Conservation (phyloP, 64 coral and sea anemone species). For the Pocillopora damicornis region DNA sequence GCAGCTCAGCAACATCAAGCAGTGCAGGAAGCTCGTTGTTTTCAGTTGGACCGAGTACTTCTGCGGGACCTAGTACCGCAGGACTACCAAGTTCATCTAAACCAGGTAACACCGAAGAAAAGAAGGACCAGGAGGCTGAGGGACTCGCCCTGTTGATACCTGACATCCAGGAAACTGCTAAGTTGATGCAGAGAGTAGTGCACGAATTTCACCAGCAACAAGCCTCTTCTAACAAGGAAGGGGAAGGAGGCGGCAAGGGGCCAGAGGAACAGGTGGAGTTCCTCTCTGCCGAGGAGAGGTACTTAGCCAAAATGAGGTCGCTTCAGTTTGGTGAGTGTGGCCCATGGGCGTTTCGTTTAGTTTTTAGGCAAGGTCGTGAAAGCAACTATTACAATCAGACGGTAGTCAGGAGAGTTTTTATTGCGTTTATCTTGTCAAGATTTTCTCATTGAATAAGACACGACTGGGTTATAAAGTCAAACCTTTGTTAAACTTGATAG, state of each 20-base stretch:
- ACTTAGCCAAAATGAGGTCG: slow-evolving; percentile 83
- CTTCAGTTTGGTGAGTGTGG: slow-evolving; percentile 87
- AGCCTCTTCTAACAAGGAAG: slow-evolving; percentile 6
- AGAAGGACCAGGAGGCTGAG: slow-evolving; percentile 66
- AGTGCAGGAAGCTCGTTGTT: background rate
- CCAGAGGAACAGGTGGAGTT: background rate
- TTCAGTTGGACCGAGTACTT: background rate
- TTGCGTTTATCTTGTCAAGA: too few relatives aligned
- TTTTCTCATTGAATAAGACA: too few relatives aligned
- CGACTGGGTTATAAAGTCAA: too few relatives aligned
- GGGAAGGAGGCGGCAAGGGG: slow-evolving; percentile 1
- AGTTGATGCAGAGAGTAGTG: slow-evolving; percentile 63
- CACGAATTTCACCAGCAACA: slow-evolving; percentile 57
- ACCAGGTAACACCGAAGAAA: slow-evolving; percentile 30
- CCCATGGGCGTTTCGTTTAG: background rate
- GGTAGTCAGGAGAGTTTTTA: too few relatives aligned
- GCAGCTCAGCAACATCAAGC: background rate
- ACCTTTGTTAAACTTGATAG: background rate
- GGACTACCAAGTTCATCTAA: background rate
- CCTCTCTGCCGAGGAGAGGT: slow-evolving; percentile 76
- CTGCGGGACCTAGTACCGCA: background rate
- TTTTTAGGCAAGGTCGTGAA: too few relatives aligned
- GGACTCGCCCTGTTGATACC: slow-evolving; percentile 88
- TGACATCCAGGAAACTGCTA: slow-evolving; percentile 88
- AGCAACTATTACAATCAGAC: too few relatives aligned